Evolutionary conservation across 2,888 invertebrate species (phyloP), one percentile per base, ranked within the genome.

Genomic region (Coelinius sp.): DNA sequence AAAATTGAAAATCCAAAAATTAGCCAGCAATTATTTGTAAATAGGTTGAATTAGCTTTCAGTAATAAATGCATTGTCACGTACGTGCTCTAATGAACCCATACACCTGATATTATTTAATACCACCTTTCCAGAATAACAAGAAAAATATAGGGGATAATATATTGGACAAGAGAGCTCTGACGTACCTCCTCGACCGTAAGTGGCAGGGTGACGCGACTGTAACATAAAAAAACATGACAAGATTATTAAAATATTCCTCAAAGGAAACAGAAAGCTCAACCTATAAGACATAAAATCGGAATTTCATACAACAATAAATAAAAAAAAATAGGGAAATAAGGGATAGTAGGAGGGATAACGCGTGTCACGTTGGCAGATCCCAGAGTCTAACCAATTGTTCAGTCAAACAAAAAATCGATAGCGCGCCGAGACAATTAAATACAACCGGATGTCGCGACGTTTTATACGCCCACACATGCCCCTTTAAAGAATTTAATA

Each of bases 161-260:
- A 35, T 22, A 22, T 24, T 38, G 8, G 20, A 62, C 41, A 20
- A 24, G 24, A 38, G 64, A 70, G 59, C 64, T 44, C 41, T 69
- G 70, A 90, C 94, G 91, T 91, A 97, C 97, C 95, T 98, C 97
- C 90, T 98, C 97, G 82, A 98, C 97, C 84, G 97, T 96, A 89
- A 98, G 92, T 87, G 97, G 97, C 89, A 98, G 92, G 88, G 96
- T 94, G 86, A 98, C 95, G 88, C 98, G 97, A 91, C 97, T 97
- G 92, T 78, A 91, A 91, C 82, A 85, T 73, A 87, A 92, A 92
- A 81, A 87, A 80, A 83, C 88, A 89, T 86, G 82, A 83, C 25
- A 49, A 8, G 22, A 66, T 66, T 52, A 68, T 56, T 56, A 53
- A 67, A 31, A 53, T 24, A 53, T n/a, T 3, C 8, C 1, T 6